Conservation (phyloP, 2,797 vertebrate species). For the Chiloscyllium punctatum region DNA sequence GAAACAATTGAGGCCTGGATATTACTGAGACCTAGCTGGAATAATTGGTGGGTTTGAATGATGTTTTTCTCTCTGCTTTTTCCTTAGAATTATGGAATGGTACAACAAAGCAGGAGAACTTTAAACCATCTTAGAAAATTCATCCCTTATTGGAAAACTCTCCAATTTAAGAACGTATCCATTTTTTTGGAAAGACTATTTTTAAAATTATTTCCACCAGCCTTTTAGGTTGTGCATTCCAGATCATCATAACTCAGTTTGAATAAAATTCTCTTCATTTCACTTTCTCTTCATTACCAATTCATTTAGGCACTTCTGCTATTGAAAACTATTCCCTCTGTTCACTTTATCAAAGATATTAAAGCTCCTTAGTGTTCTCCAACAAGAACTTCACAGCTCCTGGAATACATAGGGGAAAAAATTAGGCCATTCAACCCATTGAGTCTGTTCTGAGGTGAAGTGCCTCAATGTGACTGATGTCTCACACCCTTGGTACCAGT, state of each 20-base stretch:
- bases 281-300: not conserved
- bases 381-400: not conserved
- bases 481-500: not conserved
- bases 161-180: not conserved
- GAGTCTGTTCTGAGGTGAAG: too few relatives aligned
- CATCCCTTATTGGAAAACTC: not conserved
- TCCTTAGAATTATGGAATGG: not conserved
- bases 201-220: not conserved
- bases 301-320: not conserved
- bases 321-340: not conserved
- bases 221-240: not conserved
- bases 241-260: not conserved
- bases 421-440: too few relatives aligned
- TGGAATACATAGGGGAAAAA: too few relatives aligned
- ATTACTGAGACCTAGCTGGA: not conserved
- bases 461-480: not conserved
- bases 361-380: not conserved
- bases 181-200: not conserved
- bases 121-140: not conserved
- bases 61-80: not conserved
- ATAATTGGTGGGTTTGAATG: not conserved
- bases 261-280: not conserved
- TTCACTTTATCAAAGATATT: not conserved
- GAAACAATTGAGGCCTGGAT: not conserved
- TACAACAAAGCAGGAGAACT: not conserved